phyloP scores from a whole-genome alignment of 2,113 vertebrate species.

The Natator depressus region DNA sequence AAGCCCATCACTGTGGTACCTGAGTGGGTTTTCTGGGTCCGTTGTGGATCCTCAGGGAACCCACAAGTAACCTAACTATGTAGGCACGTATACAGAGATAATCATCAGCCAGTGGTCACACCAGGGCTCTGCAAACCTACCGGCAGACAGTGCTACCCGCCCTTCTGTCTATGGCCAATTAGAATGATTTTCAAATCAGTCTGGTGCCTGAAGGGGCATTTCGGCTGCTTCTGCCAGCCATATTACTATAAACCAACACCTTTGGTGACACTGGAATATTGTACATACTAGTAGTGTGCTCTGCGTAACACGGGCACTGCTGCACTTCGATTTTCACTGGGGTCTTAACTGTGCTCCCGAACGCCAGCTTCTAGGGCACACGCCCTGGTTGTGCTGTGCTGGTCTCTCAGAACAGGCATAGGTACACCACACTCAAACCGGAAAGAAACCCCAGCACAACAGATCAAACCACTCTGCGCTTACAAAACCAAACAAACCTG shows the following conservation, averaged over 20 bases:
- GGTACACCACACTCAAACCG: background rate
- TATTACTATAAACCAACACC: background rate
- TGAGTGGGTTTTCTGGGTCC: background rate
- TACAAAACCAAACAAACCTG: background rate
- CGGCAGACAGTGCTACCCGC: background rate
- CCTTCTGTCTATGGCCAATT: background rate
- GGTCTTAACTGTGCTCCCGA: background rate
- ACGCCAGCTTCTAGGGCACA: background rate
- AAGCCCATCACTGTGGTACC: background rate
- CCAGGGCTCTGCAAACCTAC: background rate
- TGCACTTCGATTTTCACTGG: background rate
- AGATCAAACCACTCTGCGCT: background rate
- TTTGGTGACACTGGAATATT: background rate
- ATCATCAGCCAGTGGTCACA: background rate
- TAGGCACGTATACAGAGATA: background rate
- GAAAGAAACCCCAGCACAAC: background rate
- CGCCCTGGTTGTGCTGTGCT: fast-evolving
- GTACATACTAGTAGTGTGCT: background rate
- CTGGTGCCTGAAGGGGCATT: background rate
- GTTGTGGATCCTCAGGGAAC: background rate
- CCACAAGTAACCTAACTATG: background rate
- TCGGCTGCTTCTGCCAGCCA: background rate
- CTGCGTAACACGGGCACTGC: background rate
- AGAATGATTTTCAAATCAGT: background rate
- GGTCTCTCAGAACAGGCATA: background rate